These are phyloP conservation scores for Panulirus ornatus DNA, from an alignment of 1,140 invertebrate genomes.

Conservation along the genomic window DNA sequence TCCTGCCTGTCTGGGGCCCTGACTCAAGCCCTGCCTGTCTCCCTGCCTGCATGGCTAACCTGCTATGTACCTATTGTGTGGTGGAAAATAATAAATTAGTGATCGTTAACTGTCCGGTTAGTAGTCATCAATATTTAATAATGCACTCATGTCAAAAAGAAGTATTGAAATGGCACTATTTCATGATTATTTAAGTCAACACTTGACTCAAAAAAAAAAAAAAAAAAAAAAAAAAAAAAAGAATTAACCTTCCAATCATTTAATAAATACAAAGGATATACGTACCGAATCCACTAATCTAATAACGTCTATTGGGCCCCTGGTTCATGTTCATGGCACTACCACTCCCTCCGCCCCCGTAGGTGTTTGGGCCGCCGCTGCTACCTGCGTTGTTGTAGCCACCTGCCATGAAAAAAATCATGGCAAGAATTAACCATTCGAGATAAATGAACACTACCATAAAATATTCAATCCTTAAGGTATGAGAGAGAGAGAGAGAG, in stretches of 20 bases:
- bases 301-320: constrained; percentile 62
- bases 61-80: constrained; percentile 72
- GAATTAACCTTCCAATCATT: too few species aligned
- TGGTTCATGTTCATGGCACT: constrained; percentile 56
- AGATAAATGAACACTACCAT: too few species aligned
- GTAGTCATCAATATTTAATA: constrained; percentile 11
- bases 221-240: constrained; percentile 5
- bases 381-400: constrained; percentile 57
- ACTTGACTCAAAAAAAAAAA: neutral
- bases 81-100: constrained; percentile 72
- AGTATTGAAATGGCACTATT: constrained; percentile 16
- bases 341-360: constrained; percentile 18
- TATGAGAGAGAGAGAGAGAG: too few species aligned
- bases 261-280: too few species aligned
- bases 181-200: neutral
- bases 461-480: too few species aligned
- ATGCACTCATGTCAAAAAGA: constrained; percentile 46
- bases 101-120: constrained; percentile 49
- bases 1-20: constrained; percentile 62
- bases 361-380: constrained; percentile 49
- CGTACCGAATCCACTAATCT: constrained; percentile 11
- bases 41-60: constrained; percentile 70
- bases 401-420: too few species aligned
- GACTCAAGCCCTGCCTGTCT: constrained; percentile 72
- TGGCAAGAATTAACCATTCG: too few species aligned